Evolutionary conservation across 2,113 vertebrate species (phyloP).

Genomic region (Cercopithecus mona): DNA sequence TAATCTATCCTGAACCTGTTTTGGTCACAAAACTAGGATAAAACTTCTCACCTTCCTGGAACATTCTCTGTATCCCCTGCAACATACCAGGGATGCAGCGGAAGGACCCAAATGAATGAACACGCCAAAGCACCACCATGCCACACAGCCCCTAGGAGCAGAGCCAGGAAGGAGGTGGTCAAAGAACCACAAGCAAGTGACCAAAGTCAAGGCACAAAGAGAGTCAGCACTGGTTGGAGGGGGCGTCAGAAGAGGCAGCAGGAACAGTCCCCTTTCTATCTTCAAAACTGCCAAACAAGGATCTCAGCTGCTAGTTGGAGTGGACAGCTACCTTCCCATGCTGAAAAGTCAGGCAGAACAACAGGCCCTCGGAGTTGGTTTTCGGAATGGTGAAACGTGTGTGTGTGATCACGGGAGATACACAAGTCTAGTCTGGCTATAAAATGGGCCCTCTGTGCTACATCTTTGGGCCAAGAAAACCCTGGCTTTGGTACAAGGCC

Average conservation of each 20-base stretch:
- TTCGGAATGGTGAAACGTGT: not conserved
- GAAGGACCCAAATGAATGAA: slow-evolving; percentile 10
- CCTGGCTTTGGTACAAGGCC: not conserved
- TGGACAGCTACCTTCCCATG: not conserved
- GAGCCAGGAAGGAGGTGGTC: not conserved
- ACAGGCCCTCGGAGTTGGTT: not conserved
- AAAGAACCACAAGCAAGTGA: not conserved
- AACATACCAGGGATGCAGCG: not conserved
- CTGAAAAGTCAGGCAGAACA: not conserved
- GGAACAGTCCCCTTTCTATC: not conserved
- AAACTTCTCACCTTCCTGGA: not conserved
- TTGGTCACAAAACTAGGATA: not conserved
- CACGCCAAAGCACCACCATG: not conserved
- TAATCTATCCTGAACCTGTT: not conserved
- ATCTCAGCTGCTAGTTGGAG: not conserved
- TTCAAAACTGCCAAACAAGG: not conserved
- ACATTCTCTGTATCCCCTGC: not conserved
- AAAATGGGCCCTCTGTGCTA: not conserved
- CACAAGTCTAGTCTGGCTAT: not conserved
- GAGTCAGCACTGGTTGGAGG: not conserved
- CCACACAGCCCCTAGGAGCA: not conserved
- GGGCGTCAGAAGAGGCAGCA: not conserved
- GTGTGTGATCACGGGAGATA: not conserved
- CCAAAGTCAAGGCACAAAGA: not conserved
- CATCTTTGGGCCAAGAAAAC: not conserved